A percentile compares a stretch with the other conserved stretches of the same genome.
phyloP scores from a whole-genome alignment of 2,888 invertebrate genomes.

The Drosophila mercatorum region DNA sequence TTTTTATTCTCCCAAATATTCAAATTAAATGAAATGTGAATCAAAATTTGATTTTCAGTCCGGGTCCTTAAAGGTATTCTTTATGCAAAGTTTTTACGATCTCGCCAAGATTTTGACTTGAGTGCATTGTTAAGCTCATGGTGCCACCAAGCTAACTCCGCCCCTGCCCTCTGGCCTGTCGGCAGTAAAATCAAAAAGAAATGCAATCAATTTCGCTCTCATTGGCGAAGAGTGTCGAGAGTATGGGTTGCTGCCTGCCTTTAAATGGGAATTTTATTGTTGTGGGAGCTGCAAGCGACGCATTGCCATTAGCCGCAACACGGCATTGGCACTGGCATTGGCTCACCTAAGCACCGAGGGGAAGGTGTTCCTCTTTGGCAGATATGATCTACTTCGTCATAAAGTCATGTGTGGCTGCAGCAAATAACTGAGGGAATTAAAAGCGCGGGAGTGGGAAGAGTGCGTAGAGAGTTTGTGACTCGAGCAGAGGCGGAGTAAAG shows the following conservation, averaged over 20 bases:
- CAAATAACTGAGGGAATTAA: constrained; percentile 52
- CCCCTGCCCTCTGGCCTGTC: not conserved
- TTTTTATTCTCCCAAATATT: too few relatives aligned
- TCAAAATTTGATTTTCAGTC: not conserved
- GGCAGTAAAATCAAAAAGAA: constrained; percentile 81
- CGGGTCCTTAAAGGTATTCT: not conserved
- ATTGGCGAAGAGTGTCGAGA: constrained; percentile 33
- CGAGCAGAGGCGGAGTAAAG: too few relatives aligned
- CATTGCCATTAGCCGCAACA: constrained; percentile 72
- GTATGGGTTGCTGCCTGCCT: constrained; percentile 5
- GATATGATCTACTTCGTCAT: constrained; percentile 43
- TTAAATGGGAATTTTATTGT: constrained; percentile 80
- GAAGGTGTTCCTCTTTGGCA: constrained; percentile 39
- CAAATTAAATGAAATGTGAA: too few relatives aligned
- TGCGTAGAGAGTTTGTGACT: not conserved
- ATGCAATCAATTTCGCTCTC: constrained; percentile 81
- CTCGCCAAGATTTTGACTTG: constrained; percentile 72
- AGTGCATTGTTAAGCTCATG: constrained; percentile 70
- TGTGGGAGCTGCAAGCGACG: constrained; percentile 74
- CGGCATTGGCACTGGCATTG: constrained; percentile 47
- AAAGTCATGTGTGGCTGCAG: constrained; percentile 13
- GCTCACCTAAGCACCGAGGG: constrained; percentile 67
- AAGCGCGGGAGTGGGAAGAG: not conserved
- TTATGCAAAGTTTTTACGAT: constrained; percentile 68
- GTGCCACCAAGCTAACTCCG: not conserved